phyloP scores from a whole-genome alignment of 92 coral and sea anemone species.

The Epizoanthus fatuus region DNA sequence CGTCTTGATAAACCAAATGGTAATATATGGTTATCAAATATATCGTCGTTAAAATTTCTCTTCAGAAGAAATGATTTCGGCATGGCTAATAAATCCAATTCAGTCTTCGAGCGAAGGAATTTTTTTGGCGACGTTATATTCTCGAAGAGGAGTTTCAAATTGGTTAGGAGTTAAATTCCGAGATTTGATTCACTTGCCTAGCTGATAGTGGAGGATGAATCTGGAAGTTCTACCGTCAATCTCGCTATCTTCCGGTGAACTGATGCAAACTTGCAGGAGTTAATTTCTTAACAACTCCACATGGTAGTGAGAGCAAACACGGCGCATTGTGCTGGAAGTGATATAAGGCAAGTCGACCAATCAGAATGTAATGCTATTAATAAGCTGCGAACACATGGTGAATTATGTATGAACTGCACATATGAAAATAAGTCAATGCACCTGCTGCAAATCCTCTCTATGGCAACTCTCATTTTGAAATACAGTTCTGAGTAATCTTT shows the following conservation, averaged over 20 bases:
- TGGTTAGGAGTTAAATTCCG: neutral
- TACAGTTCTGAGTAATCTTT: neutral
- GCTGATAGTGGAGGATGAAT: neutral
- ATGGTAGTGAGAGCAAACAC: slow-evolving; percentile 76
- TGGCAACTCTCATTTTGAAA: neutral
- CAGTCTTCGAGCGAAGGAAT: neutral
- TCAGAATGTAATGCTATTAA: slow-evolving; percentile 64
- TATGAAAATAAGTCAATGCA: slow-evolving; percentile 71
- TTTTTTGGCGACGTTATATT: neutral
- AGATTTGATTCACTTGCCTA: slow-evolving; percentile 1
- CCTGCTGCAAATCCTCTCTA: neutral
- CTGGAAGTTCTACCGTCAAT: neutral
- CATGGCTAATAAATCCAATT: slow-evolving; percentile 18
- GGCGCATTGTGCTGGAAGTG: slow-evolving; percentile 87
- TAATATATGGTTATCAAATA: slow-evolving; percentile 10
- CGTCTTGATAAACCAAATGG: slow-evolving; percentile 17
- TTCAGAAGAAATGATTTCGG: slow-evolving; percentile 44
- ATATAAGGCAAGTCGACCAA: slow-evolving; percentile 76
- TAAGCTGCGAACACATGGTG: slow-evolving; percentile 94
- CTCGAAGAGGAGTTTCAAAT: neutral
- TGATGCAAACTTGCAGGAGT: slow-evolving; percentile 68
- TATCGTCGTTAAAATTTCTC: slow-evolving; percentile 34
- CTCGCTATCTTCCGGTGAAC: slow-evolving; percentile 21
- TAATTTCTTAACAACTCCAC: slow-evolving; percentile 94
- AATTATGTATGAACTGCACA: slow-evolving; percentile 97